phyloP scores from a whole-genome alignment of 2,888 invertebrate genomes.

The Standfussiana lucernea region DNA sequence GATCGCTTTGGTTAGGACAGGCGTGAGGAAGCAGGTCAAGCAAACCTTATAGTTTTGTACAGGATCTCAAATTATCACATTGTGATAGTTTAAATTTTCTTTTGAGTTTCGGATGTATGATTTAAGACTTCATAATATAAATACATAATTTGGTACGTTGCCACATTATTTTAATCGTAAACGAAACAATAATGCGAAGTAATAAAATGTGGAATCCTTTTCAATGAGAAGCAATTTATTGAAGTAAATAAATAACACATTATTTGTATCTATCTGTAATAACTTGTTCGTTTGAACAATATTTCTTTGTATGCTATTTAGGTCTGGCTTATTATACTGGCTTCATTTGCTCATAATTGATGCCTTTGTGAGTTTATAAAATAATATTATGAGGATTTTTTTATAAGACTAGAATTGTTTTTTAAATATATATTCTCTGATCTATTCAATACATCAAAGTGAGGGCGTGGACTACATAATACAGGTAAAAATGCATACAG shows the following conservation, averaged over 20 bases:
- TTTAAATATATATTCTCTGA: not conserved
- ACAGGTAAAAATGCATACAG: not conserved
- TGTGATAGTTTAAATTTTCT: not conserved
- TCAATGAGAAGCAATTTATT: not conserved
- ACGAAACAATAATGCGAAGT: not conserved
- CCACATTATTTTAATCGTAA: constrained; percentile 11
- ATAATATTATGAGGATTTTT: not conserved
- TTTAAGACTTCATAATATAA: too few species aligned
- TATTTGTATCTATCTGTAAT: constrained; percentile 4
- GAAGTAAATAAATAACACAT: constrained; percentile 14
- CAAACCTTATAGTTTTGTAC: not conserved
- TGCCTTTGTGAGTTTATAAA: constrained; percentile 6
- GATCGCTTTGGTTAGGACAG: not conserved
- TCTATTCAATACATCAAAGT: not conserved
- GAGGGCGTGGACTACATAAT: not conserved
- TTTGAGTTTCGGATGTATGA: not conserved
- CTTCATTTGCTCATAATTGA: constrained; percentile 15
- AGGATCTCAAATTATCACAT: not conserved
- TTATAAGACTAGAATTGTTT: not conserved
- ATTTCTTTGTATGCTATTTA: not conserved
- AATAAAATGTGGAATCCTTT: constrained; percentile 5
- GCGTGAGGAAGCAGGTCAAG: not conserved
- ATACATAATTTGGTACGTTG: not conserved
- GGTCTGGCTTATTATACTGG: not conserved
- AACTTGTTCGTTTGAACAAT: constrained; percentile 12